A percentile compares a stretch with the other conserved stretches of the same genome.
phyloP scores from a whole-genome alignment of 2,888 invertebrate species.

The Ormia ochracea region DNA sequence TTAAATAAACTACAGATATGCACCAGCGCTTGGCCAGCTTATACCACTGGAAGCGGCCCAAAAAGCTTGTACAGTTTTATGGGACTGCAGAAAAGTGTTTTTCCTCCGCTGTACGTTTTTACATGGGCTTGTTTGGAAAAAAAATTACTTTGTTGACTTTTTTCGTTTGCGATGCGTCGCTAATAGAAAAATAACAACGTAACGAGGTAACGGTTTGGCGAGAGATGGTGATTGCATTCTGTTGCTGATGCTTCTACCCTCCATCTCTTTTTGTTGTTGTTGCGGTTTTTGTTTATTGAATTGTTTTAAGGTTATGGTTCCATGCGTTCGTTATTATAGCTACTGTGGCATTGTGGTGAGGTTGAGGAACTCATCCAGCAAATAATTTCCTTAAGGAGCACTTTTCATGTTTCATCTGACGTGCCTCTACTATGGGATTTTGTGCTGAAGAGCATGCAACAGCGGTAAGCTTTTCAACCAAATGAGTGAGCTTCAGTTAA shows the following conservation, averaged over 20 bases:
- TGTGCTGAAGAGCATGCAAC: too few species aligned
- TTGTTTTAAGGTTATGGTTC: constrained; percentile 61
- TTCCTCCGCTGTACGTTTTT: neutral
- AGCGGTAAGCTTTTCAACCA: too few species aligned
- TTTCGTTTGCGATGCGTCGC: constrained; percentile 61
- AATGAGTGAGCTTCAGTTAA: too few species aligned
- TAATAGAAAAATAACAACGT: constrained; percentile 62
- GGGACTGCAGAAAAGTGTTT: constrained; percentile 18
- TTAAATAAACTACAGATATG: constrained; percentile 38
- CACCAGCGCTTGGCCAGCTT: constrained; percentile 9
- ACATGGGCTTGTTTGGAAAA: constrained; percentile 22
- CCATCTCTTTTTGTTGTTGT: constrained; percentile 3
- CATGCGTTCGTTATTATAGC: constrained; percentile 59
- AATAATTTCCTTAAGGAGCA: neutral
- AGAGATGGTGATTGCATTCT: constrained; percentile 58
- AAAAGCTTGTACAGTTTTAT: constrained; percentile 23
- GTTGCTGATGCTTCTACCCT: neutral
- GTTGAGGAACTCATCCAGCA: neutral
- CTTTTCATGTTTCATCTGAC: too few species aligned
- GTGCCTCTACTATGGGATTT: too few species aligned
- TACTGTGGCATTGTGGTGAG: constrained; percentile 35
- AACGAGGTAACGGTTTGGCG: constrained; percentile 59
- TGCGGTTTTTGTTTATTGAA: constrained; percentile 50
- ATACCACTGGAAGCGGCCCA: constrained; percentile 26
- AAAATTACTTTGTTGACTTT: constrained; percentile 50